A percentile compares a stretch with the other conserved stretches of the same genome.
Evolutionary conservation across 2,888 invertebrate species (phyloP).

Genomic region (Sphaeridia pumilis): DNA sequence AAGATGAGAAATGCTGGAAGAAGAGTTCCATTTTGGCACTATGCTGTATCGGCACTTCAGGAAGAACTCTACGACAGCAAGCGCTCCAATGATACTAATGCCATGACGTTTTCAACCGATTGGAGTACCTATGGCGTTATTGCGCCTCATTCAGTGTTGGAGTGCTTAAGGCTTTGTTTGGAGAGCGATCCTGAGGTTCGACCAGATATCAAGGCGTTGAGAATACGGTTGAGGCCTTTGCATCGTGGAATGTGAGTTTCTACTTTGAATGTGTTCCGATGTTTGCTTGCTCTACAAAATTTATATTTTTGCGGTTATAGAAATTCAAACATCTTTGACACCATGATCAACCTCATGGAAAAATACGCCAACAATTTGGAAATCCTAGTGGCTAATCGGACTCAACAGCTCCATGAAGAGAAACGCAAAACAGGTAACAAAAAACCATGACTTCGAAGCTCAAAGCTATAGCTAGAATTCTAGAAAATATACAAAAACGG

Average conservation of each 20-base stretch:
- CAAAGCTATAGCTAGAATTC: too few relatives aligned
- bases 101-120: too few relatives aligned
- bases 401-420: constrained; percentile 85
- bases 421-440: constrained; percentile 92
- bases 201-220: constrained; percentile 67
- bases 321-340: constrained; percentile 92
- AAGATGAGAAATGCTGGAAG: background rate
- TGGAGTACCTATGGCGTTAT: background rate
- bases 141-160: constrained; percentile 16
- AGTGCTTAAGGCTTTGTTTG: constrained; percentile 50
- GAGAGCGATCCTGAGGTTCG: constrained; percentile 64
- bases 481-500: too few relatives aligned
- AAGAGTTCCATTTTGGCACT: background rate
- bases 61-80: background rate
- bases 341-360: constrained; percentile 97
- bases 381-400: constrained; percentile 82
- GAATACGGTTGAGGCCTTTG: constrained; percentile 66
- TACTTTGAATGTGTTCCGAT: too few relatives aligned
- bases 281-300: background rate
- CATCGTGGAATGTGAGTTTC: constrained; percentile 87
- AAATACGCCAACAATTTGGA: constrained; percentile 93
- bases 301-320: too few relatives aligned
- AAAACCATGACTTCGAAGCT: too few relatives aligned
- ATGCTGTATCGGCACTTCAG: background rate
- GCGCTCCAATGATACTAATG: background rate